Percentiles rank a stretch among this genome's conserved stretches.
These are phyloP conservation scores for Chymomyza procnemis DNA, from an alignment of 2,888 invertebrate genomes.

Conservation along the genomic window DNA sequence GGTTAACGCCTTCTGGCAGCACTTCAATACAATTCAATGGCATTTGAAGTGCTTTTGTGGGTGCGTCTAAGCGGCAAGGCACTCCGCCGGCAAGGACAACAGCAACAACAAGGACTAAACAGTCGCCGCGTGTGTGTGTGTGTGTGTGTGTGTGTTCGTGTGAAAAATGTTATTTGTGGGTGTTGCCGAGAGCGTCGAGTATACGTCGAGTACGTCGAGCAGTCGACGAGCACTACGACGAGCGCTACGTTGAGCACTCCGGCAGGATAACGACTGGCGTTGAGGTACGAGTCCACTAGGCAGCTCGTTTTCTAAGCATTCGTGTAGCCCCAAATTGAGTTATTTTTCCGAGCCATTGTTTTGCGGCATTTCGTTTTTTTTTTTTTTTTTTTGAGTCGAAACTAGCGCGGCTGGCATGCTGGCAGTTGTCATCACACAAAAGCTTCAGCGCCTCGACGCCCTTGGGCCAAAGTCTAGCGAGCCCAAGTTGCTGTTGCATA, in stretches of 20 bases:
- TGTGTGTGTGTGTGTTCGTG: conserved; percentile 12
- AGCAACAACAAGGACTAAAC: conserved; percentile 19
- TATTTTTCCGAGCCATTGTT: conserved; percentile 50
- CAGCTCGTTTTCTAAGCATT: conserved; percentile 31
- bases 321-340: conserved; percentile 57
- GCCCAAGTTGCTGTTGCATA: not conserved
- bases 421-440: not conserved
- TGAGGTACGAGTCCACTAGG: conserved; percentile 28
- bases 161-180: conserved; percentile 50
- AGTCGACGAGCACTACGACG: not conserved
- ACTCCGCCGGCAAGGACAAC: conserved; percentile 12
- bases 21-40: conserved; percentile 55
- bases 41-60: conserved; percentile 61
- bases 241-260: conserved; percentile 13
- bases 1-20: conserved; percentile 67
- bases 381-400: conserved; percentile 48
- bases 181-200: conserved; percentile 42
- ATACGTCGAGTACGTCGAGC: not conserved
- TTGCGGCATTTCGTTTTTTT: not conserved
- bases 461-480: not conserved
- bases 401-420: not conserved
- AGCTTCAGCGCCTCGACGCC: not conserved
- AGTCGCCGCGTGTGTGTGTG: not conserved
- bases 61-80: conserved; percentile 62
- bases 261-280: conserved; percentile 7